Conservation (phyloP, 2,113 vertebrate genomes). For the Alouatta palliata region DNA sequence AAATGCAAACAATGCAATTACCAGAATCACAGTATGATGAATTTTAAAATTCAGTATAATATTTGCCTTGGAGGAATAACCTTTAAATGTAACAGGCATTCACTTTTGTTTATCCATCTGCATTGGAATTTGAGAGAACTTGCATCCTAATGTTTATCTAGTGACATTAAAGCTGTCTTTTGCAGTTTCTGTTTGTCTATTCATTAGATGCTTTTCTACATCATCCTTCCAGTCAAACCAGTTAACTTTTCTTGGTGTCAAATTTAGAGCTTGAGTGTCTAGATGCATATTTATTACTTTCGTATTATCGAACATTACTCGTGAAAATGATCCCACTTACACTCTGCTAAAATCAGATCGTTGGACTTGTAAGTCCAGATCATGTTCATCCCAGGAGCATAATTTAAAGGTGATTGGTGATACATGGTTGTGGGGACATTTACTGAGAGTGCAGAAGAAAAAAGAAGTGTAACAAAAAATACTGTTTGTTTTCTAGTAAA, state of each 20-base stretch:
- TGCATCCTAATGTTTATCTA: not conserved
- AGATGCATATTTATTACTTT: not conserved
- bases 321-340: not conserved
- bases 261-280: not conserved
- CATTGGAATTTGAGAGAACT: not conserved
- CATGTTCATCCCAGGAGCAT: not conserved
- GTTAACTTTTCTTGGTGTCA: not conserved
- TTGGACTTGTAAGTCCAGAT: not conserved
- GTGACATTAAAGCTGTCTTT: not conserved
- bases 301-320: not conserved
- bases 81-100: not conserved
- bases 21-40: not conserved
- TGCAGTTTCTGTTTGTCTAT: not conserved
- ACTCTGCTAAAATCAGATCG: not conserved
- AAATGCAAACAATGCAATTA: not conserved
- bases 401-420: not conserved
- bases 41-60: not conserved
- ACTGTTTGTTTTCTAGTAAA: not conserved
- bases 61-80: not conserved
- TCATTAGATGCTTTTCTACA: not conserved
- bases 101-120: not conserved
- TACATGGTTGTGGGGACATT: not conserved
- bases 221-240: not conserved
- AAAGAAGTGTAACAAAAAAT: no score
- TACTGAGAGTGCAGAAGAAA: not conserved